These are phyloP conservation scores for Falco rusticolus DNA, from an alignment of 2,797 vertebrate genomes.

Conservation along the genomic window DNA sequence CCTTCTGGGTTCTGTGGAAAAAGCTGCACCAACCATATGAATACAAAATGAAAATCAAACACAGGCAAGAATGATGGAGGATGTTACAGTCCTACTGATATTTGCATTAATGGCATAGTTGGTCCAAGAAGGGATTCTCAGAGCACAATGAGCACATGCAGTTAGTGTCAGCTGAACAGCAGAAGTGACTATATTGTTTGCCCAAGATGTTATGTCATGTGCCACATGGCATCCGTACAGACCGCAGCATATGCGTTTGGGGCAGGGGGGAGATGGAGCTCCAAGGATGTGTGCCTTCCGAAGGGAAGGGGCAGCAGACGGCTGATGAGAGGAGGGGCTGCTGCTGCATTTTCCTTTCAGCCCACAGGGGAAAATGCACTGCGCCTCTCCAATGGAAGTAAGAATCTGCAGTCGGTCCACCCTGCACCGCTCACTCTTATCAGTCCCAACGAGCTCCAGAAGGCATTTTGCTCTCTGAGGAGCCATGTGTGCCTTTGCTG, in stretches of 20 bases:
- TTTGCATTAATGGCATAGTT: background rate
- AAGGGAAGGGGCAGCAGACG: background rate
- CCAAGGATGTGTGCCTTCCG: background rate
- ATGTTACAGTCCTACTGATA: background rate
- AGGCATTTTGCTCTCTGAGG: background rate
- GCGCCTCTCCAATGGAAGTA: background rate
- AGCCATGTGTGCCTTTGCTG: background rate
- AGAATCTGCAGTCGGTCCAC: background rate
- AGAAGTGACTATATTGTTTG: background rate
- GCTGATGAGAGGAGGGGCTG: background rate
- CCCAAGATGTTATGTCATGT: background rate
- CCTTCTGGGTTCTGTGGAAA: background rate
- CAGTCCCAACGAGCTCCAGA: background rate
- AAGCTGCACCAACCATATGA: background rate
- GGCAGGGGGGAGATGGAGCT: background rate
- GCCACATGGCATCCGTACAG: background rate
- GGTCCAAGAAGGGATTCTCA: background rate
- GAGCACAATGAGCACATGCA: background rate
- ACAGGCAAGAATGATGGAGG: background rate
- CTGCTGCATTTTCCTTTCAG: background rate
- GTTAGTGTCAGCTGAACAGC: background rate
- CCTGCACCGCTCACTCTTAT: background rate
- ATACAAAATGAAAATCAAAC: background rate
- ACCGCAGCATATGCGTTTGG: background rate
- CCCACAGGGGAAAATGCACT: background rate